Evolutionary conservation across 2,888 invertebrate genomes (phyloP).

Genomic region (Hypolimnas misippus): DNA sequence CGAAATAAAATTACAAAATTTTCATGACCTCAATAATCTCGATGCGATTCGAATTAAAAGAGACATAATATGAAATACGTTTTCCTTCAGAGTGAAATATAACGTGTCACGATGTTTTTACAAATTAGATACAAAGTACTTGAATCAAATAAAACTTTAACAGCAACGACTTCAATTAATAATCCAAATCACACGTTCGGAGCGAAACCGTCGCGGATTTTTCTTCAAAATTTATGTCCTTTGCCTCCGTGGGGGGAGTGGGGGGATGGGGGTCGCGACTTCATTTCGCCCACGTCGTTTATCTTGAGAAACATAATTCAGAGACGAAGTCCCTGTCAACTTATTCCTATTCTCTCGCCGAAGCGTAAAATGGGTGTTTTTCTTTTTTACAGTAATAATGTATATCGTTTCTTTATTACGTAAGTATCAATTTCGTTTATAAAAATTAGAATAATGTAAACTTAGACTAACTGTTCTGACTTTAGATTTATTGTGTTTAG

Average conservation of each 20-base stretch:
- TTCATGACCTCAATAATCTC: background rate
- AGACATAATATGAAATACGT: background rate
- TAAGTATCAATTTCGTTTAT: constrained; percentile 19
- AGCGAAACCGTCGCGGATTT: constrained; percentile 79
- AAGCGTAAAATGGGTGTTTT: constrained; percentile 80
- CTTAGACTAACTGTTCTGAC: background rate
- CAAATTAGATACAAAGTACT: constrained; percentile 18
- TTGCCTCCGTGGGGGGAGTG: constrained; percentile 61
- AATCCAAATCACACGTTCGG: constrained; percentile 81
- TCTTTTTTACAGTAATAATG: constrained; percentile 56
- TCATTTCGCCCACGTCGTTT: constrained; percentile 89
- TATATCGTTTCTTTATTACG: constrained; percentile 30
- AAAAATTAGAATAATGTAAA: background rate
- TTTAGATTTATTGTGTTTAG: too few species aligned
- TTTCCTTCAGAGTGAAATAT: constrained; percentile 1
- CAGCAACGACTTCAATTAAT: constrained; percentile 61
- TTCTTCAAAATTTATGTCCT: constrained; percentile 81
- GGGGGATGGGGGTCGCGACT: constrained; percentile 81
- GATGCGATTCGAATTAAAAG: background rate
- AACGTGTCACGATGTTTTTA: constrained; percentile 7
- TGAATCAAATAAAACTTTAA: constrained; percentile 38
- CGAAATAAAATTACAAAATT: background rate
- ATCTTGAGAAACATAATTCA: constrained; percentile 88
- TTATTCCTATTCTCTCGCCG: constrained; percentile 84
- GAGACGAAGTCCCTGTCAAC: constrained; percentile 84